Conservation (phyloP, 2,113 vertebrate species). For the Rhipidura dahli region DNA sequence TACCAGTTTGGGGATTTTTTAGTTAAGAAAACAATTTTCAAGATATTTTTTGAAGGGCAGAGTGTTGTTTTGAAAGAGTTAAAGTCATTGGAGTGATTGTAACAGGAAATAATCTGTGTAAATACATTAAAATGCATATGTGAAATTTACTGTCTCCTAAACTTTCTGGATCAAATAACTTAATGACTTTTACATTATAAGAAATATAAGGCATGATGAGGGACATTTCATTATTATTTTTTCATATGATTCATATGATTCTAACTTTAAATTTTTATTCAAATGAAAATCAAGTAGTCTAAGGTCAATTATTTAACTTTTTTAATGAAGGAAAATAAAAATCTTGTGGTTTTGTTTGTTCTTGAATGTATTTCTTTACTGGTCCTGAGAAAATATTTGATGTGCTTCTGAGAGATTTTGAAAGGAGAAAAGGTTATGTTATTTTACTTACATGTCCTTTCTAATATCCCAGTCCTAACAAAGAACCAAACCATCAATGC, state of each 20-base stretch:
- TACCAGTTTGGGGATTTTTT: fast-evolving
- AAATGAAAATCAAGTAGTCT: neutral
- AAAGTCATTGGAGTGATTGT: neutral
- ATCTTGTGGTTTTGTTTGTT: neutral
- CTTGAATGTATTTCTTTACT: neutral
- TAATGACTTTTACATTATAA: neutral
- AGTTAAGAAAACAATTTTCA: neutral
- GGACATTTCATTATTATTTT: neutral
- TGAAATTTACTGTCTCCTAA: neutral
- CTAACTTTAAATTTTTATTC: neutral
- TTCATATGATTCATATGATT: neutral
- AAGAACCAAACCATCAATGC: neutral
- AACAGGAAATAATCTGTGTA: neutral
- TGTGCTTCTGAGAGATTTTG: neutral
- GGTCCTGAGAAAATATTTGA: neutral
- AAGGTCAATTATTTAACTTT: neutral
- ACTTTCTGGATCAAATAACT: neutral
- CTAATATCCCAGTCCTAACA: neutral
- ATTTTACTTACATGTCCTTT: neutral
- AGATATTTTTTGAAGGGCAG: neutral
- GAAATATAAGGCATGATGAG: neutral
- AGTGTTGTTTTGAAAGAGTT: neutral
- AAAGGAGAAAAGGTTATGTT: neutral
- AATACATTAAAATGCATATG: neutral
- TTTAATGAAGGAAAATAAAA: neutral